These are phyloP conservation scores for Typhlichthys subterraneus DNA, from an alignment of 2,797 vertebrate genomes.

Conservation along the genomic window DNA sequence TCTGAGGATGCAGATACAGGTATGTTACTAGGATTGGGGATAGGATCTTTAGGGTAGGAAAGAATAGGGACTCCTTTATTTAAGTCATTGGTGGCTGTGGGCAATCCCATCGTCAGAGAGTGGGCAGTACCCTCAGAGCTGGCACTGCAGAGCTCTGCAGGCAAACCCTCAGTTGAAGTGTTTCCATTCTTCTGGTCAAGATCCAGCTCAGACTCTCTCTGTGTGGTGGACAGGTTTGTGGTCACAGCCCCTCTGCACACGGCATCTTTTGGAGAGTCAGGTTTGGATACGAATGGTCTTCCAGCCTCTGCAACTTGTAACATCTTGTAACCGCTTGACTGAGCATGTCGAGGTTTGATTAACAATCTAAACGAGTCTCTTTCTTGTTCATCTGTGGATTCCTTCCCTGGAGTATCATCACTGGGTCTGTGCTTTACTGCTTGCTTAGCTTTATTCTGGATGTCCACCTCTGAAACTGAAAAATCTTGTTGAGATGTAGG, in stretches of 20 bases:
- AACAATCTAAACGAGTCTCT: constrained; percentile 74
- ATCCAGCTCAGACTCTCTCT: constrained; percentile 49
- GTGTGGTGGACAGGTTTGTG: constrained; percentile 23
- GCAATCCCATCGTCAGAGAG: constrained; percentile 51
- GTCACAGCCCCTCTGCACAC: constrained; percentile 41
- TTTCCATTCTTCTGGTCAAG: constrained; percentile 75
- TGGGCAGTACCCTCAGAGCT: constrained; percentile 45
- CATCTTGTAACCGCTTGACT: constrained; percentile 47
- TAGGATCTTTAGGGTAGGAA: constrained; percentile 75
- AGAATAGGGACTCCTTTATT: constrained; percentile 81
- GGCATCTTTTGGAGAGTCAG: constrained; percentile 49
- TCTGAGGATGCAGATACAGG: constrained; percentile 77
- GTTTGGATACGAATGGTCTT: constrained; percentile 54
- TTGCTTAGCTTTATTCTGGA: constrained; percentile 18
- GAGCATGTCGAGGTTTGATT: constrained; percentile 63
- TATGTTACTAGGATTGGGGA: constrained; percentile 80
- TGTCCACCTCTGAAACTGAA: constrained; percentile 21
- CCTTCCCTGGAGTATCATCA: constrained; percentile 32
- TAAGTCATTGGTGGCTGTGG: constrained; percentile 80
- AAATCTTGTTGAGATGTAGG: constrained; percentile 25
- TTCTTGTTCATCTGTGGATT: constrained; percentile 52
- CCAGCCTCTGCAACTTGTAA: constrained; percentile 47
- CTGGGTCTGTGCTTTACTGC: constrained; percentile 31
- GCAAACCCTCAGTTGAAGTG: constrained; percentile 41
- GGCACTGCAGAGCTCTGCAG: constrained; percentile 30